phyloP scores from a whole-genome alignment of 2,113 vertebrate genomes.

The Caranx ignobilis region DNA sequence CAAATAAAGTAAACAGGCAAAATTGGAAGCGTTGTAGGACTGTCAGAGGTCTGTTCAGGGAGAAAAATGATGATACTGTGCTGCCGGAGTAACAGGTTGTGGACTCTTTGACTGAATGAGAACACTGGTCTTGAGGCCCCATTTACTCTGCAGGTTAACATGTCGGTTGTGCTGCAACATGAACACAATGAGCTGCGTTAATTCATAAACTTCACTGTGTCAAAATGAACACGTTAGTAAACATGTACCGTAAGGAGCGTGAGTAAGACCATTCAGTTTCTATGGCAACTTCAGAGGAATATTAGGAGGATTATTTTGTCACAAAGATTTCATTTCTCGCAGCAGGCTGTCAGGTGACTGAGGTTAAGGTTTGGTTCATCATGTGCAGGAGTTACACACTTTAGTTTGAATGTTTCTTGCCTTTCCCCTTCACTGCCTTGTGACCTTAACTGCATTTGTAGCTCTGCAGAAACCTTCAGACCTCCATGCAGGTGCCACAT shows the following conservation, averaged over 20 bases:
- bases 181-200: background rate
- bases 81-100: background rate
- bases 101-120: background rate
- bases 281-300: slow-evolving; percentile 6
- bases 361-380: background rate
- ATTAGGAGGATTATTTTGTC: background rate
- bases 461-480: slow-evolving; percentile 1
- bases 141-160: background rate
- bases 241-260: background rate
- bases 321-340: slow-evolving; percentile 15
- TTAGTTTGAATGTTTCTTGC: slow-evolving; percentile 8
- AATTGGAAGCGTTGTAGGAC: slow-evolving; percentile 29
- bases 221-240: background rate
- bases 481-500: background rate
- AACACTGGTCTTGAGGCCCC: background rate
- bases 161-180: background rate
- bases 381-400: slow-evolving; percentile 11
- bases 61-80: background rate
- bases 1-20: slow-evolving; percentile 48
- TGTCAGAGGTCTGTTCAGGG: slow-evolving; percentile 1
- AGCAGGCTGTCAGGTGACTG: background rate
- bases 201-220: background rate
- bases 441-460: background rate
- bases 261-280: background rate
- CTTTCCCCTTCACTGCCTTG: background rate